Evolutionary conservation across 2,113 vertebrate genomes (phyloP).

Genomic region (Sterna hirundo): DNA sequence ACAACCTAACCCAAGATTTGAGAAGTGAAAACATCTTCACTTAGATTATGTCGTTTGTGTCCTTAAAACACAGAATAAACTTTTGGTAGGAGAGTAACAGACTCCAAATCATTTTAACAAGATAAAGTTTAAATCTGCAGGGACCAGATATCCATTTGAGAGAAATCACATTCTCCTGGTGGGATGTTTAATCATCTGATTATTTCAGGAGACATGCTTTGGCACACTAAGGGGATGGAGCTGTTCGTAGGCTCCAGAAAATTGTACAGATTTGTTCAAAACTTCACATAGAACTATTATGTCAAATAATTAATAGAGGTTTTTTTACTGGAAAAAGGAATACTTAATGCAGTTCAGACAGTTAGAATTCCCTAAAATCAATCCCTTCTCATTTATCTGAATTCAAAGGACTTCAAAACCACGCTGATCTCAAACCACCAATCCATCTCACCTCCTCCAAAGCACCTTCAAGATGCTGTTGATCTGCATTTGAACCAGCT

Average conservation of each 20-base stretch:
- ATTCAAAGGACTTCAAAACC: neutral
- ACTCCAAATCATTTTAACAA: slow-evolving; percentile 12
- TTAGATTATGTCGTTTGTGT: neutral
- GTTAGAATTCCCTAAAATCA: neutral
- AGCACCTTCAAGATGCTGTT: neutral
- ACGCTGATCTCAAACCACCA: neutral
- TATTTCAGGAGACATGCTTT: neutral
- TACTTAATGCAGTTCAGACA: neutral
- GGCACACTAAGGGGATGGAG: neutral
- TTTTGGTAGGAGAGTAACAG: slow-evolving; percentile 2
- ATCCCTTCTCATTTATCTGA: neutral
- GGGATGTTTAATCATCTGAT: neutral
- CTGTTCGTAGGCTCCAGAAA: neutral
- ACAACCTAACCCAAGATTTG: neutral
- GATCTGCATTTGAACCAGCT: neutral
- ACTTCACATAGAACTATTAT: neutral
- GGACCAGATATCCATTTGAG: neutral
- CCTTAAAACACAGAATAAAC: neutral
- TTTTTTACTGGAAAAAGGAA: neutral
- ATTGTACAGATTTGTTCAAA: neutral
- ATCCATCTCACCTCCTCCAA: neutral
- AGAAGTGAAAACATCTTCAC: neutral
- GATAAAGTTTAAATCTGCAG: neutral
- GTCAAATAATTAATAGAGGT: neutral
- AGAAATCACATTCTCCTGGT: neutral